Evolutionary conservation across 2,113 vertebrate species (phyloP), one percentile per base, ranked within the genome.

Genomic region (Phaethon lepturus): DNA sequence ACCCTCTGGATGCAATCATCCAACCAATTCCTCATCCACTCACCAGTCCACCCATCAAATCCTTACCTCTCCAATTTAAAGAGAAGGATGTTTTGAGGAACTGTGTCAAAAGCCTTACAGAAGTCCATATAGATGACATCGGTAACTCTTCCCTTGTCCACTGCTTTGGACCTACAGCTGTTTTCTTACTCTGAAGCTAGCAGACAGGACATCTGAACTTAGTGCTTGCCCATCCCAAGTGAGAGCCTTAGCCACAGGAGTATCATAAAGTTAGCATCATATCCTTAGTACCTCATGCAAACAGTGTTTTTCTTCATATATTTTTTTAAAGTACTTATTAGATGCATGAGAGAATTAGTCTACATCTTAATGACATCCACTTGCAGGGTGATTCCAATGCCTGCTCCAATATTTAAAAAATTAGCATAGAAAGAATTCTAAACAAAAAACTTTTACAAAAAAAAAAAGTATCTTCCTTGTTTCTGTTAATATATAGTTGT

Each of bases 391-490:
- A 49, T 44, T 88, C 7, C 33, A 74, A 16, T 40, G 15, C 3
- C 17, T 78, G 5, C 10, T 71, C 17, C 24, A 42, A 17, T 38
- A 67, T 58, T 56, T 38, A 66, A 64, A 60, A 38, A 50, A 59
- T 42, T 60, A 52, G 2, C 42, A n/a, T 4, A 24, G n/a, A 50
- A 68, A 63, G 6, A 75, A 75, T 44, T 80, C 15, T 28, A 53
- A 91, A 14, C 1, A 76, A 72, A 71, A 76, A 45, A 22, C n/a
- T 5, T 68, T 16, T 49, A 20, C 3, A 33, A 56, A 53, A 17
- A 1, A 17, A 1, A 0, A 53, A 18, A 56, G 18, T 17, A 18
- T 66, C 77, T 64, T n/a, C 1, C 3, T 66, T 69, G 29, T 56
- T 72, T 68, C 2, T 55, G 10, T 1, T 79, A 59, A 45, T 24